Percentiles rank a stretch among this genome's conserved stretches.
Evolutionary conservation across 2,888 invertebrate species (phyloP).

Genomic region (Loripinus fragilis): DNA sequence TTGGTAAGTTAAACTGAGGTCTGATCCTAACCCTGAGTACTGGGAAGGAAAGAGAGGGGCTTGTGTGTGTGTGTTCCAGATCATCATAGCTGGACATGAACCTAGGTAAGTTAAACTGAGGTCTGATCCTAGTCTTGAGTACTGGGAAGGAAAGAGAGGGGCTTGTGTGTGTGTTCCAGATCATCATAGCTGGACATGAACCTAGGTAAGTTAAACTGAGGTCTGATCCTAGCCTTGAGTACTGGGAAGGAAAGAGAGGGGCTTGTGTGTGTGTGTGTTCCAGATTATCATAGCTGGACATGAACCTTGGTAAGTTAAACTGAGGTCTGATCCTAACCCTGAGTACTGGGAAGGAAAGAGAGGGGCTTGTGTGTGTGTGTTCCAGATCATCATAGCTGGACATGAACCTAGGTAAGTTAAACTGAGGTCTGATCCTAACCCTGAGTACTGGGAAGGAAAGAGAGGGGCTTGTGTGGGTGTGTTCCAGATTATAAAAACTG

Average conservation of each 20-base stretch:
- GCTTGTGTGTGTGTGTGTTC: constrained; percentile 96
- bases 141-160: constrained; percentile 98
- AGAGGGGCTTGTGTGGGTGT: constrained; percentile 97
- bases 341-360: too few relatives aligned
- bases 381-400: too few relatives aligned
- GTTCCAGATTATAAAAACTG: constrained; percentile 93
- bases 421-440: constrained; percentile 95
- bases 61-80: too few relatives aligned
- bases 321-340: too few relatives aligned
- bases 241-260: constrained; percentile 99
- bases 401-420: too few relatives aligned
- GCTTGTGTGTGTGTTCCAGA: constrained; percentile 96
- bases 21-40: too few relatives aligned
- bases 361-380: too few relatives aligned
- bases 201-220: constrained; percentile 87
- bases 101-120: too few relatives aligned
- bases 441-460: constrained; percentile 98
- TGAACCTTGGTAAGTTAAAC: constrained; percentile 86
- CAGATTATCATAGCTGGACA: constrained; percentile 92
- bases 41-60: too few relatives aligned
- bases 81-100: too few relatives aligned
- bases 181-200: constrained; percentile 90
- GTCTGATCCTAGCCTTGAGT: constrained; percentile 97
- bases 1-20: constrained; percentile 83
- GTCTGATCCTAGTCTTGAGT: constrained; percentile 97